A percentile compares a stretch with the other conserved stretches of the same genome.
Evolutionary conservation across 2,797 vertebrate species (phyloP).

Genomic region (Eptatretus atami): DNA sequence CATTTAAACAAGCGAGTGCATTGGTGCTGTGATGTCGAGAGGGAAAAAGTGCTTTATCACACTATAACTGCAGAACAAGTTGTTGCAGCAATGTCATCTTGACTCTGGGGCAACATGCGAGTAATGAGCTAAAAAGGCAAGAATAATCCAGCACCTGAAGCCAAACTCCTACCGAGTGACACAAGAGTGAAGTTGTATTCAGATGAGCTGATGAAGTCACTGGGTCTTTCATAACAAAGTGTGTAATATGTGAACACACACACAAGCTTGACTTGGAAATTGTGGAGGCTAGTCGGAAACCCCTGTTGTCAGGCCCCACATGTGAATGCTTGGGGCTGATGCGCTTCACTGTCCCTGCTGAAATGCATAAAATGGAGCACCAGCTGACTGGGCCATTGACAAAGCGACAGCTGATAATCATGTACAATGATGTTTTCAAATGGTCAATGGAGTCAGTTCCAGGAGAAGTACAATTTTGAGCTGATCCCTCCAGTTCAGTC

Average conservation of each 20-base stretch:
- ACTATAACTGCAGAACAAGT: too few relatives aligned
- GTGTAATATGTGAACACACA: conserved; percentile 6
- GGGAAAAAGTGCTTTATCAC: too few relatives aligned
- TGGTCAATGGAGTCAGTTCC: conserved; percentile 8
- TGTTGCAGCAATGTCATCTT: too few relatives aligned
- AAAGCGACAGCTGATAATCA: conserved; percentile 7
- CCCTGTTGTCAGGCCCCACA: too few relatives aligned
- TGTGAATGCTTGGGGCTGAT: too few relatives aligned
- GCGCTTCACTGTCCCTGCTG: too few relatives aligned
- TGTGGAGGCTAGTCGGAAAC: too few relatives aligned
- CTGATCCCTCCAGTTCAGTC: conserved; percentile 7
- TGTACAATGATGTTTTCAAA: conserved; percentile 8
- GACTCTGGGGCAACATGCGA: too few relatives aligned
- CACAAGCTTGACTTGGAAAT: conserved; percentile 8
- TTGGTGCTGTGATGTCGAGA: too few relatives aligned
- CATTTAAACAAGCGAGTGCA: too few relatives aligned
- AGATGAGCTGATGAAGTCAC: conserved; percentile 4
- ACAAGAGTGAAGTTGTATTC: conserved; percentile 10
- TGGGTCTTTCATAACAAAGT: neutral
- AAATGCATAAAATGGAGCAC: too few relatives aligned
- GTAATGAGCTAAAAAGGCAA: conserved; percentile 4
- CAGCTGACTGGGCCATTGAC: neutral
- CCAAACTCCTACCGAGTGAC: conserved; percentile 3
- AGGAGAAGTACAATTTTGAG: neutral
- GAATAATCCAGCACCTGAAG: conserved; percentile 5